phyloP scores from a whole-genome alignment of 2,113 vertebrate genomes.

The Thymallus thymallus region DNA sequence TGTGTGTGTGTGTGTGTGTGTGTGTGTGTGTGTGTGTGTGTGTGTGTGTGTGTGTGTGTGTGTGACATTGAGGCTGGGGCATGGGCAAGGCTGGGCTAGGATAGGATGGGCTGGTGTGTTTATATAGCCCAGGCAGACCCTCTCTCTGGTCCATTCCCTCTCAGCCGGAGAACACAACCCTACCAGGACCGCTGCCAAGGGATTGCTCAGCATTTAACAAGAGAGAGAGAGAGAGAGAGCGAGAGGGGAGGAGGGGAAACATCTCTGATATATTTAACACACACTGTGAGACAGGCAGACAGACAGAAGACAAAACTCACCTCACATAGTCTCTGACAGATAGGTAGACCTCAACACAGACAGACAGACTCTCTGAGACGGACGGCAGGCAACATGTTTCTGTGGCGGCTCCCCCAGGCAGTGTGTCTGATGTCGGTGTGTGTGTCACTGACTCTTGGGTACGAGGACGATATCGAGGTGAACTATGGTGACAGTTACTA shows the following conservation, averaged over 20 bases:
- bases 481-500: background rate
- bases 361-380: background rate
- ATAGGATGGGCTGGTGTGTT: constrained; percentile 29
- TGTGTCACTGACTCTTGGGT: background rate
- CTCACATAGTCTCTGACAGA: no score
- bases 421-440: background rate
- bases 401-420: background rate
- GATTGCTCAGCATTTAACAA: constrained; percentile 69
- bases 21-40: background rate
- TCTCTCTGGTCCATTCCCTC: constrained; percentile 35
- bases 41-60: background rate
- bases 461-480: background rate
- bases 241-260: background rate
- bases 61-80: background rate
- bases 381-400: background rate
- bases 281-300: no score
- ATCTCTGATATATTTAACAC: no score
- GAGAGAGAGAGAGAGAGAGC: constrained; percentile 22
- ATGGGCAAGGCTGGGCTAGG: background rate
- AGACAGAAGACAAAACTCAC: background rate
- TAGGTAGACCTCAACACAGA: background rate
- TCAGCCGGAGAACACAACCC: constrained; percentile 41
- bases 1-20: no score
- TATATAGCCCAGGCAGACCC: constrained; percentile 43
- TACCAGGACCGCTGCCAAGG: constrained; percentile 57